Base-by-base conservation (phyloP, 2,113 vertebrate species). In the Myrmophylax atrothorax region DNA sequence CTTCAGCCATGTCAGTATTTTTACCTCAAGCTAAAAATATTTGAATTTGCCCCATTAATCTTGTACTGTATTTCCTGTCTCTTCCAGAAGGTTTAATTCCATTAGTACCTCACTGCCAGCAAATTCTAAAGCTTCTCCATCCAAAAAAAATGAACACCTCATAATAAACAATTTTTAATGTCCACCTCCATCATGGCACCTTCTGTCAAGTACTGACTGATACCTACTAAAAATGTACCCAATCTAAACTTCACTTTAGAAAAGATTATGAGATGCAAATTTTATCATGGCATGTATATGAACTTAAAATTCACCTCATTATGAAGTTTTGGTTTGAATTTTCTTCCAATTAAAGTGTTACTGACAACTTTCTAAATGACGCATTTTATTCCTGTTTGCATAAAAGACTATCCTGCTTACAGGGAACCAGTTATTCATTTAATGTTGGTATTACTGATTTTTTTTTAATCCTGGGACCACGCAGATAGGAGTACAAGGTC, bases 401-500 rank as follows among this genome's bases (percentile, higher is more conserved):
- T 79, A 66, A 94, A 93, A 87, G 14, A 72, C 58, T 69, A 69
- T 47, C 18, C 24, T 68, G 14, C 33, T 73, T 81, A 58, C 44
- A 87, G 12, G 55, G 18, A 80, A 80, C 4, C 9, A 25, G 74
- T 77, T 81, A 14, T 66, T 95, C 11, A 66, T 50, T 93, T 62
- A 68, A 50, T 82, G 73, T 95, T 50, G 42, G 20, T 68, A 69
- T 68, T 78, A 38, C 14, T 10, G 25, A 60, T 23, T 31, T 81
- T 20, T 52, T 70, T 87, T 74, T 84, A 44, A 49, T 62, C 28
- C 15, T 87, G 29, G 12, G 26, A 74, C 64, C 28, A 59, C 53
- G 28, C 18, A 90, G 76, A 58, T 50, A 62, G 35, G 60, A 94
- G n/a, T 62, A 62, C 85, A 92, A 95, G 92, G 76, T 88, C 93